These are phyloP conservation scores for Spialia ferax DNA, from an alignment of 2,888 invertebrate genomes.

Conservation along the genomic window DNA sequence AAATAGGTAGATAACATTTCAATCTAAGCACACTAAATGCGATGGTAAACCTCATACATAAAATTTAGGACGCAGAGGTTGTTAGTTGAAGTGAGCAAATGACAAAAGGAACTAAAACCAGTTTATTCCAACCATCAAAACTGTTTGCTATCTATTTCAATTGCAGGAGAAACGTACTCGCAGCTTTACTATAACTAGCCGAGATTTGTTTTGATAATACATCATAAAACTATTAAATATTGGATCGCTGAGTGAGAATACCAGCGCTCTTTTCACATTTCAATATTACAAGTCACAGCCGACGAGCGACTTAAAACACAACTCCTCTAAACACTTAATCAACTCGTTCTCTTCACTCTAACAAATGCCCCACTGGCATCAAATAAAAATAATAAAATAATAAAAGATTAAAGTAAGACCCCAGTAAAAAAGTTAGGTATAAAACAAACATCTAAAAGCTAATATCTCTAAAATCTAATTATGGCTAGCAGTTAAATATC, in stretches of 20 bases:
- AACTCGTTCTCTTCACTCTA: neutral
- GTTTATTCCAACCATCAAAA: slow-evolving; percentile 68
- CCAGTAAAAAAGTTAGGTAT: neutral
- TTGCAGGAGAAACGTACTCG: slow-evolving; percentile 77
- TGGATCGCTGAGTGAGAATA: slow-evolving; percentile 86
- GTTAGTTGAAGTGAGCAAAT: too few species aligned
- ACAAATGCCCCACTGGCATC: neutral
- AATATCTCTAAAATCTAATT: too few species aligned
- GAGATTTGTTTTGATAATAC: slow-evolving; percentile 87
- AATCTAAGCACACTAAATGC: too few species aligned
- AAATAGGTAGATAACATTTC: too few species aligned
- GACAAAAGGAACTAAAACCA: neutral
- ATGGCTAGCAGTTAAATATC: neutral
- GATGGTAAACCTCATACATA: too few species aligned
- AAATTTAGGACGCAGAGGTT: too few species aligned
- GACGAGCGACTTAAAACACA: slow-evolving; percentile 52
- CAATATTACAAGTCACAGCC: slow-evolving; percentile 59
- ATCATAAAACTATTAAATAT: slow-evolving; percentile 88
- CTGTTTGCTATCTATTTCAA: slow-evolving; percentile 53
- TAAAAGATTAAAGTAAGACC: neutral
- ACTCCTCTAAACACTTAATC: neutral
- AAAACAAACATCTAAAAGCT: neutral
- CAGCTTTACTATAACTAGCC: slow-evolving; percentile 78
- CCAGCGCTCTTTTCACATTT: slow-evolving; percentile 75
- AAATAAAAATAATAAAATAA: neutral